phyloP scores from a whole-genome alignment of 2,888 invertebrate genomes.

The Digitonthophagus gazella region DNA sequence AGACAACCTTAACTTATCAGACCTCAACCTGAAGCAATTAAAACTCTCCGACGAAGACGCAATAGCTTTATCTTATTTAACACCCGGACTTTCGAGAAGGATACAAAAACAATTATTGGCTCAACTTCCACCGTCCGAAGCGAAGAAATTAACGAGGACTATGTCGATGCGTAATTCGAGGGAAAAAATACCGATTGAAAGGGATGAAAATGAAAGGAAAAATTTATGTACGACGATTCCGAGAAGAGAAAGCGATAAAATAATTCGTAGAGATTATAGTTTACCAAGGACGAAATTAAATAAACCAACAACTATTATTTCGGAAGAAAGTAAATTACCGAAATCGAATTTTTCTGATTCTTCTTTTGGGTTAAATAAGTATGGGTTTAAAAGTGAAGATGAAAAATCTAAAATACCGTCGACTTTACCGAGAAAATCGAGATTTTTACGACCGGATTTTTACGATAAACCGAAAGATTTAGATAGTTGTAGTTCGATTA shows the following conservation, averaged over 20 bases:
- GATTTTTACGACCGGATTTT: slow-evolving; percentile 77
- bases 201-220: not conserved
- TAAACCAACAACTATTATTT: slow-evolving; percentile 7
- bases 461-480: slow-evolving; percentile 67
- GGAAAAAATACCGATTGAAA: slow-evolving; percentile 27
- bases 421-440: slow-evolving; percentile 56
- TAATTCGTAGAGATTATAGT: slow-evolving; percentile 31
- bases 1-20: slow-evolving; percentile 51
- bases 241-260: slow-evolving; percentile 38
- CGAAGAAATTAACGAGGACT: slow-evolving; percentile 64
- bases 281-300: slow-evolving; percentile 34
- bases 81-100: slow-evolving; percentile 68
- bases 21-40: slow-evolving; percentile 66
- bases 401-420: slow-evolving; percentile 44
- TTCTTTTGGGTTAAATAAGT: not conserved
- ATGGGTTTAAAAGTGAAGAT: slow-evolving; percentile 22
- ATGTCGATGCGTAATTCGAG: slow-evolving; percentile 54
- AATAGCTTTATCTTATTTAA: slow-evolving; percentile 66
- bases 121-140: slow-evolving; percentile 68
- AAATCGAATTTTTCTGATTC: slow-evolving; percentile 12
- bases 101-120: slow-evolving; percentile 70
- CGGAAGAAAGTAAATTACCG: slow-evolving; percentile 7
- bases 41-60: slow-evolving; percentile 69
- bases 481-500: slow-evolving; percentile 58
- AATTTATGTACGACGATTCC: slow-evolving; percentile 46